These are phyloP conservation scores for Eudemis profundana DNA, from an alignment of 2,888 invertebrate species.

Conservation along the genomic window DNA sequence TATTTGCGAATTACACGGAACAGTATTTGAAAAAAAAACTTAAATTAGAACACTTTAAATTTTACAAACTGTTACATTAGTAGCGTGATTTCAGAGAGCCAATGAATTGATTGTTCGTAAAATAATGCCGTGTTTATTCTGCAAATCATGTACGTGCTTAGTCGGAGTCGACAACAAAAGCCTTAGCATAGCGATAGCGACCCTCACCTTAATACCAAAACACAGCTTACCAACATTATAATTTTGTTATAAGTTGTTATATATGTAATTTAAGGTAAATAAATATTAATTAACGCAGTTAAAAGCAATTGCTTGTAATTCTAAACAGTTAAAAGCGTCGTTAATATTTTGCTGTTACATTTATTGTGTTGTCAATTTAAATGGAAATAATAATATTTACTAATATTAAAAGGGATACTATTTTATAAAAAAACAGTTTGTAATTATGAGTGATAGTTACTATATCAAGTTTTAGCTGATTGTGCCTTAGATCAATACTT, in stretches of 20 bases:
- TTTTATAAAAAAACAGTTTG: slow-evolving; percentile 72
- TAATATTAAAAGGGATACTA: slow-evolving; percentile 63
- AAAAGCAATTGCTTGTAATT: slow-evolving; percentile 72
- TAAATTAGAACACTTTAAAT: slow-evolving; percentile 11
- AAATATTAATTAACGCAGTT: slow-evolving; percentile 73
- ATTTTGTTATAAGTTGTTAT: slow-evolving; percentile 81
- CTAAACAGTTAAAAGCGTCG: slow-evolving; percentile 67
- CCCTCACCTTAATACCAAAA: slow-evolving; percentile 85
- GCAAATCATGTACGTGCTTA: slow-evolving; percentile 17
- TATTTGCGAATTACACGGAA: slow-evolving; percentile 28
- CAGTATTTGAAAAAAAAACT: slow-evolving; percentile 34
- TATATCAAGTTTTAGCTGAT: slow-evolving; percentile 77
- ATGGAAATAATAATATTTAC: slow-evolving; percentile 68
- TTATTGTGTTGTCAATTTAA: slow-evolving; percentile 73
- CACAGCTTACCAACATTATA: slow-evolving; percentile 84
- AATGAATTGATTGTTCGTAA: slow-evolving; percentile 6
- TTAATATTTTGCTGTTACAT: slow-evolving; percentile 82
- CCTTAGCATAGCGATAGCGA: slow-evolving; percentile 78
- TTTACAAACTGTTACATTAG: slow-evolving; percentile 2
- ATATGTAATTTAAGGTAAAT: slow-evolving; percentile 78
- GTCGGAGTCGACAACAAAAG: slow-evolving; percentile 52
- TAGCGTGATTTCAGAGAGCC: slow-evolving; percentile 12
- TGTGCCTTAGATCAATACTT: slow-evolving; percentile 82
- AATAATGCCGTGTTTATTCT: slow-evolving; percentile 15
- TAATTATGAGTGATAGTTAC: slow-evolving; percentile 72